Base-by-base conservation (phyloP, 2,797 vertebrate species). In the Chloroceryle amazona region DNA sequence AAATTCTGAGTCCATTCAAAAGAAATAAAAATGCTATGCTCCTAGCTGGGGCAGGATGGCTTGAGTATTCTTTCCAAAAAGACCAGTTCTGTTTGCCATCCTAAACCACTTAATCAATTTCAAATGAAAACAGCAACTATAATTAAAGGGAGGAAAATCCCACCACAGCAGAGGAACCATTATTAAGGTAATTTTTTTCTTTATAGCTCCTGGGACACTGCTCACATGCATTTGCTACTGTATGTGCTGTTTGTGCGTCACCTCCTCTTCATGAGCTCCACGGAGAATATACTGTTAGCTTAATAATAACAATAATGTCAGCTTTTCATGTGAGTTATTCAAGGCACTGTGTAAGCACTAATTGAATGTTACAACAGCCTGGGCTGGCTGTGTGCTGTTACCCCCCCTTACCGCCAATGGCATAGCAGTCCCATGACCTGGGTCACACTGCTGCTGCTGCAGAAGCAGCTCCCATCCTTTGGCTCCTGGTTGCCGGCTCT, bases 131-230 rank as follows among this genome's bases (percentile, higher is more conserved):
- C 95, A 84, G 71, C 76, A 95, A 84, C 91, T 91, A 93, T 93
- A 96, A 96, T 96, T 97, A 96, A 95, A 91, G 89, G 75, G 65
- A 96, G 91, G 93, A 95, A 97, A 96, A 96, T 95, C 95, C 95
- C 95, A 91, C 94, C 67, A 91, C 94, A 94, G 89, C 91, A 95
- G 82, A 96, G 75, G 93, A 90, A 72, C 86, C 81, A 95, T 91
- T 95, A 96, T 96, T 84, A 92, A 95, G 91, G 88, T 93, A 92
- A 89, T 96, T 92, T 67, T 91, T 96, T 92, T 70, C 79, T 89
- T 93, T 92, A 42, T 92, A 92, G 89, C 89, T 95, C 92, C 90
- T 89, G 96, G 87, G 92, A 94, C 89, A 81, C 92, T 93, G 90
- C 86, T 96, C 94, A 87, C 46, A 93, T 96, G 87, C 65, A 95